Evolutionary conservation across 2,113 vertebrate genomes (phyloP).

Genomic region (Petaurus breviceps): DNA sequence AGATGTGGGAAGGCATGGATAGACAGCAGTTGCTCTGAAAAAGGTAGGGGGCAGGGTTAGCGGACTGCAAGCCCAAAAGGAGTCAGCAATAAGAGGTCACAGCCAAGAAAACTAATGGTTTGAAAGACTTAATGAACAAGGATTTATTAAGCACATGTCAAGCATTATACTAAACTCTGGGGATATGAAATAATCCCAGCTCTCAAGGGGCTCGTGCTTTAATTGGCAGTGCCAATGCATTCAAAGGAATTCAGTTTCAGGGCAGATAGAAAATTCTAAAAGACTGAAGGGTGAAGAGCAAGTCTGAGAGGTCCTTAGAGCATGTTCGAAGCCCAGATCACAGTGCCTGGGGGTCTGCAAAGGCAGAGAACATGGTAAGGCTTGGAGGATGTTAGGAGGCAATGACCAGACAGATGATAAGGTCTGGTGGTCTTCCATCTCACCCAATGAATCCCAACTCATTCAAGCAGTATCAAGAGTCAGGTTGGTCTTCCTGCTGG

Average conservation of each 20-base stretch:
- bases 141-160: background rate
- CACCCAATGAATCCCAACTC: background rate
- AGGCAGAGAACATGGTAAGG: background rate
- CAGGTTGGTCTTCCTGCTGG: background rate
- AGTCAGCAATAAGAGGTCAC: background rate
- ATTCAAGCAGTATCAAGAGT: background rate
- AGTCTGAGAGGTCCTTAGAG: background rate
- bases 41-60: background rate
- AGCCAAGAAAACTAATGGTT: background rate
- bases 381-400: background rate
- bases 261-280: background rate
- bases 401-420: background rate
- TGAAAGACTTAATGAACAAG: background rate
- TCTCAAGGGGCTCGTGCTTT: background rate
- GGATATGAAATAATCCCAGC: background rate
- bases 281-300: background rate
- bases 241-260: background rate
- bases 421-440: background rate
- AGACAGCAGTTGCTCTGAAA: background rate
- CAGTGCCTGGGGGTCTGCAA: background rate
- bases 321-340: background rate
- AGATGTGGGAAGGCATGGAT: background rate
- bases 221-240: background rate
- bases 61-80: background rate
- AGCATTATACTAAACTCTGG: background rate